These are phyloP conservation scores for Eupelmus urozonus DNA, from an alignment of 2,888 invertebrate genomes.

Conservation along the genomic window DNA sequence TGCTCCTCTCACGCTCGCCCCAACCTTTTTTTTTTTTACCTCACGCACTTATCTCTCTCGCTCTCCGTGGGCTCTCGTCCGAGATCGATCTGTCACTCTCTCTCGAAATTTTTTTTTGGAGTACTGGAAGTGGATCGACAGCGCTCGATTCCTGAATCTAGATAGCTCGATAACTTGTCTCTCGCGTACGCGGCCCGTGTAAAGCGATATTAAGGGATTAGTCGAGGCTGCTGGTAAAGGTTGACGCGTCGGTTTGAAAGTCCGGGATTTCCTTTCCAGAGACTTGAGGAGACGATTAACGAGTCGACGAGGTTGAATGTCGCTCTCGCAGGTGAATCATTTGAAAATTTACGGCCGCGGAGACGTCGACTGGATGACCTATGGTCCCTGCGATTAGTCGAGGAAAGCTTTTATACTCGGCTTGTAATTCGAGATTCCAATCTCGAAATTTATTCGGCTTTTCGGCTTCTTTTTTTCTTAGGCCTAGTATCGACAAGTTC, in stretches of 20 bases:
- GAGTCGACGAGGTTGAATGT: conserved; percentile 48
- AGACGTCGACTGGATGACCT: neutral
- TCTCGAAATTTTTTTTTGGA: neutral
- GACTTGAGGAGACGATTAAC: conserved; percentile 20
- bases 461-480: conserved; percentile 21
- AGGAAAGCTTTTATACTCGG: conserved; percentile 24
- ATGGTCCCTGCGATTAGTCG: neutral
- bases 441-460: conserved; percentile 18
- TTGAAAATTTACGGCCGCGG: conserved; percentile 21
- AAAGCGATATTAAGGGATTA: conserved; percentile 71
- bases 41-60: conserved; percentile 21
- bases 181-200: conserved; percentile 58
- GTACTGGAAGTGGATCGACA: conserved; percentile 26
- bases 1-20: conserved; percentile 14
- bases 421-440: conserved; percentile 25
- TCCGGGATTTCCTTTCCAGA: neutral
- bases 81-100: conserved; percentile 48
- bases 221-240: conserved; percentile 50
- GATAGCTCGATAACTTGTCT: conserved; percentile 65
- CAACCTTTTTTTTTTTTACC: conserved; percentile 52
- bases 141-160: conserved; percentile 61
- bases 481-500: neutral
- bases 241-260: conserved; percentile 4
- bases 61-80: neutral
- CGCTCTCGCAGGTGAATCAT: conserved; percentile 35